phyloP scores from a whole-genome alignment of 2,113 vertebrate genomes.

The Raja brachyura region DNA sequence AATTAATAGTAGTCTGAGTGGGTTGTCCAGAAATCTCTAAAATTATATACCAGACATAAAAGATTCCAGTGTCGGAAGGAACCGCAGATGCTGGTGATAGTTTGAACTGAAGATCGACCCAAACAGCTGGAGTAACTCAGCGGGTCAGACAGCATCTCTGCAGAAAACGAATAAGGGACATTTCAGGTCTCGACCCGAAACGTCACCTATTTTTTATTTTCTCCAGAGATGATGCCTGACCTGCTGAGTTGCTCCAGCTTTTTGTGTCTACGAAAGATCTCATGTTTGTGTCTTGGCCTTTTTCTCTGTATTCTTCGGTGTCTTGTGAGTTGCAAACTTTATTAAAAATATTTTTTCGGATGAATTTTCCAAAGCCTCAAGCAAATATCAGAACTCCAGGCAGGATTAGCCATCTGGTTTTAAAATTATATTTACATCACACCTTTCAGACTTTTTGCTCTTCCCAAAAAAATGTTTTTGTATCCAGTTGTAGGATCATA shows the following conservation, averaged over 20 bases:
- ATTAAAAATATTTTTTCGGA: background rate
- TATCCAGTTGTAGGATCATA: no score
- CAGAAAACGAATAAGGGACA: no score
- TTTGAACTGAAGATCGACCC: no score
- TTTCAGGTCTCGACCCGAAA: no score
- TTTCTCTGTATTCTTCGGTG: background rate
- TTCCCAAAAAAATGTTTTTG: background rate
- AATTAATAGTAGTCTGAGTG: constrained; percentile 1
- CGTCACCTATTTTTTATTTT: no score
- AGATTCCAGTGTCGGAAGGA: background rate
- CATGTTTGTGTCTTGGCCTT: background rate
- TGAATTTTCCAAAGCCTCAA: background rate
- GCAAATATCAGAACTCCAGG: background rate
- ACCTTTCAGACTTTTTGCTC: background rate
- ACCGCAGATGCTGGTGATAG: no score
- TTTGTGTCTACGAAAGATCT: no score
- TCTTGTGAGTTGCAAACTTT: background rate
- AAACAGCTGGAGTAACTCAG: no score
- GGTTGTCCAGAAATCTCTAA: constrained; percentile 21
- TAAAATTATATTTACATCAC: background rate
- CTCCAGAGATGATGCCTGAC: no score
- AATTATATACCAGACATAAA: constrained; percentile 17
- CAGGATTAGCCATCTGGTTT: background rate
- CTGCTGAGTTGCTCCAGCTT: no score
- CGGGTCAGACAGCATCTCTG: no score